Percentiles rank a stretch among this genome's conserved stretches.
Evolutionary conservation across 2,888 invertebrate species (phyloP).

Genomic region (Rhogogaster chlorosoma): DNA sequence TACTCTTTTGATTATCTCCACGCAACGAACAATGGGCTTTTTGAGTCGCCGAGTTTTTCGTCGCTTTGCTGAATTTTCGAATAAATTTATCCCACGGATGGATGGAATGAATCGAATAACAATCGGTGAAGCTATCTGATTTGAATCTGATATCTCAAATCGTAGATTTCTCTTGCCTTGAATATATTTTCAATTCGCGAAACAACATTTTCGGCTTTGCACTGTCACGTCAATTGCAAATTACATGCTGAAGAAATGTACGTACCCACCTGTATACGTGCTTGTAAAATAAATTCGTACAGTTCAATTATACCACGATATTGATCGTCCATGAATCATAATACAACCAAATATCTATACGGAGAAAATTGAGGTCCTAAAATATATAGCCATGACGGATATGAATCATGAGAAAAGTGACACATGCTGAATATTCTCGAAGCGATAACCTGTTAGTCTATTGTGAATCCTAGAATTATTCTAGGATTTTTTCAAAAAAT

Average conservation of each 20-base stretch:
- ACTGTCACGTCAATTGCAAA: not conserved
- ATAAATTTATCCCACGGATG: not conserved
- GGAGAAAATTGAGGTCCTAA: not conserved
- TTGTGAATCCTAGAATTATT: not conserved
- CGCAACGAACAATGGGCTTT: not conserved
- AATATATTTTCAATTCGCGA: not conserved
- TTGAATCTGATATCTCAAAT: not conserved
- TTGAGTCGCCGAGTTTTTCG: not conserved
- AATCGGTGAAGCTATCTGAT: not conserved
- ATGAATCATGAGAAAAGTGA: not conserved
- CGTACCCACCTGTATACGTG: not conserved
- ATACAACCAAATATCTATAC: not conserved
- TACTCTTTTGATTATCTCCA: not conserved
- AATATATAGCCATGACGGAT: not conserved
- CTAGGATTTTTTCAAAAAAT: not conserved
- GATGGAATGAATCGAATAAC: not conserved
- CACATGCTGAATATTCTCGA: not conserved
- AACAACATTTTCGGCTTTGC: not conserved
- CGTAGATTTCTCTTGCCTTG: not conserved
- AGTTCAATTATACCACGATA: not conserved
- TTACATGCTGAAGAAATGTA: not conserved
- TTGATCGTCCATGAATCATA: conserved; percentile 5
- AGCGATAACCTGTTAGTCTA: not conserved
- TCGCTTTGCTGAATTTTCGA: not conserved
- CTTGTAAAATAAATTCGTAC: not conserved